Percentiles rank a stretch among this genome's conserved stretches.
phyloP scores from a whole-genome alignment of 2,797 vertebrate species.

The Allenopithecus nigroviridis region DNA sequence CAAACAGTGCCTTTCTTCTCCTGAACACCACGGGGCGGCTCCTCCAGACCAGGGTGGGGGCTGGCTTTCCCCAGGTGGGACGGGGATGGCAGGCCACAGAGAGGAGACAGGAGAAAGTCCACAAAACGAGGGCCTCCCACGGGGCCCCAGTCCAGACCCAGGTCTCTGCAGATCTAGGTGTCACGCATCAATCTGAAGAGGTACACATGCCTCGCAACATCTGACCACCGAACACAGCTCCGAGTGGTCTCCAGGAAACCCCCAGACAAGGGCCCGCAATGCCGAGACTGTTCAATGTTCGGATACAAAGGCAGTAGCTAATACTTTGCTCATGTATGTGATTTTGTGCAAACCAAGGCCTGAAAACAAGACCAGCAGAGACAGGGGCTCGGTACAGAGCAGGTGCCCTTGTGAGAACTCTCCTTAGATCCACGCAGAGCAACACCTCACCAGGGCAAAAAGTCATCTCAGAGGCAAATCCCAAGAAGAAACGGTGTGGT shows the following conservation, averaged over 20 bases:
- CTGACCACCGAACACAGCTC: rapidly evolving
- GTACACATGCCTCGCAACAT: rapidly evolving
- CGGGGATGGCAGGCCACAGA: background rate
- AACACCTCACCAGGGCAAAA: background rate
- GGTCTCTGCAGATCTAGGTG: background rate
- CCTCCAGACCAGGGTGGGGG: background rate
- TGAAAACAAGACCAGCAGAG: background rate
- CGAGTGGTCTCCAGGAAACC: background rate
- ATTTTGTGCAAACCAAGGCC: background rate
- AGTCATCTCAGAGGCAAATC: background rate
- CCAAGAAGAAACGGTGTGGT: background rate
- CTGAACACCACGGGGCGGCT: rapidly evolving
- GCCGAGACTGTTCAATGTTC: background rate
- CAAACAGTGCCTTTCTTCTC: background rate
- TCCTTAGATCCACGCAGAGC: background rate
- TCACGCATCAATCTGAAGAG: background rate
- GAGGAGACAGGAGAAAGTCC: background rate
- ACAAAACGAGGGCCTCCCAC: background rate
- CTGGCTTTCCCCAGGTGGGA: background rate
- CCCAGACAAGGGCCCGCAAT: rapidly evolving
- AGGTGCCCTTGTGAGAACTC: background rate
- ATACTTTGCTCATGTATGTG: background rate
- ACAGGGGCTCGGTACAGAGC: background rate
- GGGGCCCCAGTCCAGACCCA: background rate
- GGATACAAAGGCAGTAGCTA: background rate